These are phyloP conservation scores for Phataginus tetradactyla DNA, from an alignment of 2,797 vertebrate species.

Conservation along the genomic window DNA sequence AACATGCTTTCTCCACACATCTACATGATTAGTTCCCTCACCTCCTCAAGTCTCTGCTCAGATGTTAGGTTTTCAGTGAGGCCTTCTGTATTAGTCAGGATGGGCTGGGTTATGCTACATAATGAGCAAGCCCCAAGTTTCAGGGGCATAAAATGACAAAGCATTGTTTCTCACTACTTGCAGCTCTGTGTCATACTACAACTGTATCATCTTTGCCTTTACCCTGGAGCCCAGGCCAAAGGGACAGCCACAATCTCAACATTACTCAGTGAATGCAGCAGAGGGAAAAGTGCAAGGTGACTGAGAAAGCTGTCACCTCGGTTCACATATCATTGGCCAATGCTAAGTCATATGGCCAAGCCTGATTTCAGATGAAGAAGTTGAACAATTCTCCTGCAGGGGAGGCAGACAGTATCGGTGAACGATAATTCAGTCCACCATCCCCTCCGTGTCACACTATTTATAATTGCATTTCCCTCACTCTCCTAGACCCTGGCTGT, in stretches of 20 bases:
- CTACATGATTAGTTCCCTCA: background rate
- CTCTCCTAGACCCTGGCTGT: background rate
- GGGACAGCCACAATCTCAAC: background rate
- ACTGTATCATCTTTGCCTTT: background rate
- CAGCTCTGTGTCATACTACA: background rate
- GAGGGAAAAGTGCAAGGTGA: background rate
- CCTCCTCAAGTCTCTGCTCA: background rate
- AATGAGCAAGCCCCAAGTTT: background rate
- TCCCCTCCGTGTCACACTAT: background rate
- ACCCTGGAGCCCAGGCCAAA: background rate
- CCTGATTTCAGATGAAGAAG: background rate
- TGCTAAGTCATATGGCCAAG: background rate
- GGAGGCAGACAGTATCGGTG: background rate
- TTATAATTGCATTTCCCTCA: constrained; percentile 8
- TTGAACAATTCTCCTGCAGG: background rate
- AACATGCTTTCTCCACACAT: background rate
- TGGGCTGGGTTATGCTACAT: background rate
- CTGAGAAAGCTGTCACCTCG: background rate
- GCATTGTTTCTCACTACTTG: background rate
- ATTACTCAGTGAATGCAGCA: background rate
- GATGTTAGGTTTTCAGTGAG: background rate
- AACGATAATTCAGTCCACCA: background rate
- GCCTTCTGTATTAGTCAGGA: background rate
- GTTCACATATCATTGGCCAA: background rate
- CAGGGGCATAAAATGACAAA: background rate